Percentiles rank a stretch among this genome's conserved stretches.
These are phyloP conservation scores for Pitangus sulphuratus DNA, from an alignment of 2,797 vertebrate species.

Conservation along the genomic window DNA sequence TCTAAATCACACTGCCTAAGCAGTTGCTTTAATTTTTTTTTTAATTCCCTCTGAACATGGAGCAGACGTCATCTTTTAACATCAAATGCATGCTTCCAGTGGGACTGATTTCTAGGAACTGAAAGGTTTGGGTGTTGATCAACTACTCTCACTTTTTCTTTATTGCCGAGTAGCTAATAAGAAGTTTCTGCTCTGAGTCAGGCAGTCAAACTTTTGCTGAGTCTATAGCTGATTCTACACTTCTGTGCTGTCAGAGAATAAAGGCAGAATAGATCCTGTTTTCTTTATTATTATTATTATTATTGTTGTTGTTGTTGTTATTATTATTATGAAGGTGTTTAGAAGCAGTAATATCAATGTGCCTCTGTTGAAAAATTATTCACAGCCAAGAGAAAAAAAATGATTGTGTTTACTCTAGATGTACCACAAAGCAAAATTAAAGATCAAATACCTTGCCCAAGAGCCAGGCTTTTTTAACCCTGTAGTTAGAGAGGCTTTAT, in stretches of 20 bases:
- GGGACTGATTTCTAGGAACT: slow-evolving; percentile 20
- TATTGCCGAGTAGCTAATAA: neutral
- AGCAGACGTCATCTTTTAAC: neutral
- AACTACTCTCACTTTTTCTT: neutral
- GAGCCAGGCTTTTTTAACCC: neutral
- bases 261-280: neutral
- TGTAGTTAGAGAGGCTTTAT: neutral
- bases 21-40: neutral
- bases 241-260: neutral
- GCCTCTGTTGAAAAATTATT: neutral
- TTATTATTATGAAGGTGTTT: neutral
- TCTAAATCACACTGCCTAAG: neutral
- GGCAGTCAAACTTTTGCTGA: neutral
- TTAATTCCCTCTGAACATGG: neutral
- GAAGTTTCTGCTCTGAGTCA: neutral
- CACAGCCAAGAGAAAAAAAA: neutral
- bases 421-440: neutral
- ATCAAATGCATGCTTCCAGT: neutral
- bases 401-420: neutral
- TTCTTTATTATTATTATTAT: neutral
- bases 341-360: neutral
- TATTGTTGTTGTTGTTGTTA: neutral
- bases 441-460: neutral
- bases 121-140: neutral
- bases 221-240: neutral